Evolutionary conservation across 2,888 invertebrate species (phyloP).

Genomic region (Cephus pygmeus): DNA sequence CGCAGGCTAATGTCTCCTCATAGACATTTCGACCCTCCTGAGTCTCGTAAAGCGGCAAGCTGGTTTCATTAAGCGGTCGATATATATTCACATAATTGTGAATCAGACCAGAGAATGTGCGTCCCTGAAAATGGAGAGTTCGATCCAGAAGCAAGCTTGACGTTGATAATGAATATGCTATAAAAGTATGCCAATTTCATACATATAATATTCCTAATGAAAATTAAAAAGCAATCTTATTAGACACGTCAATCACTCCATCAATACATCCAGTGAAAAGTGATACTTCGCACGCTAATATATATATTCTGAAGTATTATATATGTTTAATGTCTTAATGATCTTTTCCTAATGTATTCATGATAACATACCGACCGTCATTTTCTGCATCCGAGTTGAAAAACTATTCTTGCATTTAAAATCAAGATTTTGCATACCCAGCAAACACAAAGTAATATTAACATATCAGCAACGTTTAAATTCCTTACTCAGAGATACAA

Average conservation of each 20-base stretch:
- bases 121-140: slow-evolving; percentile 73
- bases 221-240: not conserved
- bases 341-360: too few relatives aligned
- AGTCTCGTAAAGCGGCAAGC: slow-evolving; percentile 79
- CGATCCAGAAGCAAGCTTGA: not conserved
- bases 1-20: slow-evolving; percentile 77
- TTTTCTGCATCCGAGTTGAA: too few relatives aligned
- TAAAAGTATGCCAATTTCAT: slow-evolving; percentile 8
- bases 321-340: too few relatives aligned
- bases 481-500: too few relatives aligned
- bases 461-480: too few relatives aligned
- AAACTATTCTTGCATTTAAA: too few relatives aligned
- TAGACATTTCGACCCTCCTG: slow-evolving; percentile 77
- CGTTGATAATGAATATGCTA: slow-evolving; percentile 3
- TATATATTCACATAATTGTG: slow-evolving; percentile 74
- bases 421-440: too few relatives aligned
- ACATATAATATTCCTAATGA: slow-evolving; percentile 5
- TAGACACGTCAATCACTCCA: slow-evolving; percentile 6
- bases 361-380: too few relatives aligned
- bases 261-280: not conserved
- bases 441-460: too few relatives aligned
- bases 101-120: slow-evolving; percentile 80
- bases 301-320: too few relatives aligned
- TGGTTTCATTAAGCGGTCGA: slow-evolving; percentile 74
- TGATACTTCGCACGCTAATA: too few relatives aligned